A percentile compares a stretch with the other conserved stretches of the same genome.
phyloP scores from a whole-genome alignment of 1,140 invertebrate genomes.

The Heliothis virescens region DNA sequence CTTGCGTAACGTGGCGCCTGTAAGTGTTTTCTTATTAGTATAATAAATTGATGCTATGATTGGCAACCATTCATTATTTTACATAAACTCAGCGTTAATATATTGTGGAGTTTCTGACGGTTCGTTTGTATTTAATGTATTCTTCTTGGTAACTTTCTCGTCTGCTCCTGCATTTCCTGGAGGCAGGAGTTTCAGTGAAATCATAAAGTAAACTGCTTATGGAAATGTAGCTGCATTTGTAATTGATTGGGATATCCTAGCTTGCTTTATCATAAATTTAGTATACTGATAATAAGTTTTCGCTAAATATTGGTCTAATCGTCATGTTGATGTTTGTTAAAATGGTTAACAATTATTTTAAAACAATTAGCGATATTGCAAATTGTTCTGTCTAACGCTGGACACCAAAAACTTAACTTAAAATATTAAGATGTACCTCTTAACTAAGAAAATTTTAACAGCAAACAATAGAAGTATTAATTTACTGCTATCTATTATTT shows the following conservation, averaged over 20 bases:
- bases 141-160: constrained; percentile 7
- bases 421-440: too few species aligned
- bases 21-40: constrained; percentile 44
- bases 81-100: constrained; percentile 6
- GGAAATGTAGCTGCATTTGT: neutral
- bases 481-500: too few species aligned
- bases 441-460: too few species aligned
- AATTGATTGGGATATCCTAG: neutral
- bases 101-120: neutral
- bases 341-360: too few species aligned
- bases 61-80: constrained; percentile 36
- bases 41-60: constrained; percentile 39
- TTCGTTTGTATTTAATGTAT: constrained; percentile 7
- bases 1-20: constrained; percentile 37
- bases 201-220: neutral
- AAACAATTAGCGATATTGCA: too few species aligned
- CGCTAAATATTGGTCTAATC: too few species aligned
- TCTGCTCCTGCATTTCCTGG: neutral
- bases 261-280: neutral
- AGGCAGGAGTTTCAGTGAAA: neutral
- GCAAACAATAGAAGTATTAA: too few species aligned
- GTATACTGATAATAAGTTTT: too few species aligned
- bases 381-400: too few species aligned
- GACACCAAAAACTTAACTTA: too few species aligned
- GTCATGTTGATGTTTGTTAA: too few species aligned